Conservation (phyloP, 2,888 invertebrate species). For the Pristionchus maxplancki region DNA sequence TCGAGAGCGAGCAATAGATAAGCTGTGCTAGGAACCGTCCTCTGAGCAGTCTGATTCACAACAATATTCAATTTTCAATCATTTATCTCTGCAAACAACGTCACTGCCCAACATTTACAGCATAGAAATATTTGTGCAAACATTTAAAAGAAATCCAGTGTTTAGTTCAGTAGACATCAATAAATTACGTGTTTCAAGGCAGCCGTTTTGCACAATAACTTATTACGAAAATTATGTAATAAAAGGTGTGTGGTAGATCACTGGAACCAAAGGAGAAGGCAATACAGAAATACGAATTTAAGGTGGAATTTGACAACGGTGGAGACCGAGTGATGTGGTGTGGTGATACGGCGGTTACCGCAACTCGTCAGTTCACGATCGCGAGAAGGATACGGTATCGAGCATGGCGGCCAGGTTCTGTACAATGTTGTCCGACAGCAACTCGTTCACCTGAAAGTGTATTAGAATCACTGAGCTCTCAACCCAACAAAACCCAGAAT, state of each 20-base stretch:
- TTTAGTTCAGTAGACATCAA: neutral
- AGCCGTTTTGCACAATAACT: slow-evolving; percentile 32
- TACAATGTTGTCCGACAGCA: slow-evolving; percentile 76
- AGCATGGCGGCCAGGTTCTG: slow-evolving; percentile 75
- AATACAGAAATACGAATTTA: neutral
- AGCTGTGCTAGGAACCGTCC: neutral
- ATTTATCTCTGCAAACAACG: slow-evolving; percentile 21
- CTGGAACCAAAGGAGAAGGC: neutral
- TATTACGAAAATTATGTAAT: neutral
- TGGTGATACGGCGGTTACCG: neutral
- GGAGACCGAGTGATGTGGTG: slow-evolving; percentile 25
- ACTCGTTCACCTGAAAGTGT: slow-evolving; percentile 62
- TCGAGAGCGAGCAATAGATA: no score
- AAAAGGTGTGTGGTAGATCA: neutral
- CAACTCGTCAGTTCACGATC: slow-evolving; percentile 60
- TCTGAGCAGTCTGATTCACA: neutral
- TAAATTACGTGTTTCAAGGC: neutral
- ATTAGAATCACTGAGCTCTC: no score
- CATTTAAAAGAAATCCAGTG: neutral
- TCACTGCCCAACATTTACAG: slow-evolving; percentile 40
- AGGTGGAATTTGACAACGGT: neutral
- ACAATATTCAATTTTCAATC: neutral
- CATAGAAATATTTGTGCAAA: neutral
- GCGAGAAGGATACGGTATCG: slow-evolving; percentile 73
- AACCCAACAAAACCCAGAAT: neutral